Evolutionary conservation across 2,888 invertebrate species (phyloP).

Genomic region (Leucania comma): DNA sequence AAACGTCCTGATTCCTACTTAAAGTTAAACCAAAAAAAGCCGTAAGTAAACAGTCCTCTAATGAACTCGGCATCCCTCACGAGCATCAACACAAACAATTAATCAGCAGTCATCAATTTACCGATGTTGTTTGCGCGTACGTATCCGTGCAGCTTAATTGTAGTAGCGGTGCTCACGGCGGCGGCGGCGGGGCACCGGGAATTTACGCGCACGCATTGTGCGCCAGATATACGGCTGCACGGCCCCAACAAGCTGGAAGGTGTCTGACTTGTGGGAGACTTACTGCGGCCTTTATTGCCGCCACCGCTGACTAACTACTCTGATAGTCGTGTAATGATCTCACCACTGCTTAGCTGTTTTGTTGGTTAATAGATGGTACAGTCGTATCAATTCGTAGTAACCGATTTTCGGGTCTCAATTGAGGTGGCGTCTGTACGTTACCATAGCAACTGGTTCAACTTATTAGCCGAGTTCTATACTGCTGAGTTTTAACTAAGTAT

Average conservation of each 20-base stretch:
- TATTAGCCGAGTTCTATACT: no score
- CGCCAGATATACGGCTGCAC: conserved; percentile 63
- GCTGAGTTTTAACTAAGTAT: neutral
- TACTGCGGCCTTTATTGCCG: conserved; percentile 63
- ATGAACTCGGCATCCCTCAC: conserved; percentile 45
- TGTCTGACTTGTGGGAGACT: conserved; percentile 66
- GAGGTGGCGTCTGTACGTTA: no score
- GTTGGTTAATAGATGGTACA: conserved; percentile 1
- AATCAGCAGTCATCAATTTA: conserved; percentile 63
- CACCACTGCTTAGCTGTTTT: conserved; percentile 32
- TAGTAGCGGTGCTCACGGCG: conserved; percentile 33
- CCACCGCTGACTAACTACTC: conserved; percentile 56
- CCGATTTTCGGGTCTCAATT: no score
- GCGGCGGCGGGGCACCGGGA: conserved; percentile 32
- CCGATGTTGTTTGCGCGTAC: conserved; percentile 56
- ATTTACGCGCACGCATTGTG: conserved; percentile 65
- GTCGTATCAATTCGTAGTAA: no score
- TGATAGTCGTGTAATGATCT: conserved; percentile 65
- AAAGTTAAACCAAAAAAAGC: conserved; percentile 38
- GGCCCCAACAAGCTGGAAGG: conserved; percentile 58
- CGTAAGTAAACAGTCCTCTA: conserved; percentile 44
- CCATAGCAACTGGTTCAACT: no score
- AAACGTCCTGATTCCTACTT: conserved; percentile 1
- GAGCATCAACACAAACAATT: conserved; percentile 63
- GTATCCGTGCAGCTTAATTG: conserved; percentile 62